Evolutionary conservation across 2,888 invertebrate genomes (phyloP), one percentile per base, ranked within the genome.

Genomic region (Diplolepis rosae): DNA sequence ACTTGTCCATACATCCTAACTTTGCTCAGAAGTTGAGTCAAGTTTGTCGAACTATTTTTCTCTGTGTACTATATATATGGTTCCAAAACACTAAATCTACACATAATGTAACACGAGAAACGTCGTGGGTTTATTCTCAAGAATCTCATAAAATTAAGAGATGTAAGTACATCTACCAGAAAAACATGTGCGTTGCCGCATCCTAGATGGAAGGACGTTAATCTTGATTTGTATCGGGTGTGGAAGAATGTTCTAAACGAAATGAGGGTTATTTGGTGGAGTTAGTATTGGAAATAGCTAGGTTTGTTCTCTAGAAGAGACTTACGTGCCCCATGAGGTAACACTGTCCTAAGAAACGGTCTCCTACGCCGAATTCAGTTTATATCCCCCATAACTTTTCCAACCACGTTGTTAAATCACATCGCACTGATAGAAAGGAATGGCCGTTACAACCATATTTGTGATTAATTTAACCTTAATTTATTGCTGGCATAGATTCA

Each of bases 171-270:
- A n/a, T n/a, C n/a, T n/a, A 56, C 35, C 56, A 22, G 22, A 56
- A 56, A 22, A 24, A 18, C 30, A 30, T 7, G 35, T 56, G 18
- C 15, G 22, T 56, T 35, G 35, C 35, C 6, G 13, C 22, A 65
- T 72, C 69, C 72, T 72, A 74, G 56, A 72, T 68, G 65, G 68
- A 68, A 66, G 65, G 66, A 68, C 68, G 74, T 73, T 75, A 72
- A 65, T 78, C 69, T 76, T 73, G 72, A 78, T 79, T 77, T 69
- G 70, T 65, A 71, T 50, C 48, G 66, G 45, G 51, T 27, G 50
- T 18, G 45, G 65, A 39, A 45, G 22, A 22, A 56, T 56, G 22
- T 35, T 56, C 35, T 35, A 22, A 35, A 56, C 22, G 56, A 56
- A 56, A 56, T 35, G 56, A 56, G 56, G 56, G 56, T 56, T 56